Base-by-base conservation (phyloP, 2,797 vertebrate species). In the Microcaecilia unicolor region DNA sequence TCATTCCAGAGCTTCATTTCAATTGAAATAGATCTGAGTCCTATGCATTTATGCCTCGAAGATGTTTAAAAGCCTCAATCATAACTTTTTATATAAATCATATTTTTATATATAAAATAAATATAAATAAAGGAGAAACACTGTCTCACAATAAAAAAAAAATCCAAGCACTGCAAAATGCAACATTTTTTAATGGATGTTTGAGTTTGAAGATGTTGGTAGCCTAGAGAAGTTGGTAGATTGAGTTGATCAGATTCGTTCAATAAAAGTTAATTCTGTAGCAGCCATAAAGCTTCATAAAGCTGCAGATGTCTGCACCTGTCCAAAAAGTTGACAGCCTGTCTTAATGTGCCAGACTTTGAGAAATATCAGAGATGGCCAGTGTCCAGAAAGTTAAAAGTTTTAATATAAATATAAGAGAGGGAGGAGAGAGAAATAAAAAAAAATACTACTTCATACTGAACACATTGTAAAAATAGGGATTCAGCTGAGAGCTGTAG, bases 201-300 rank as follows among this genome's bases (percentile, higher is more conserved):
- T 28, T 37, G 28, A 46, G 18, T 20, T 28, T 25, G 3, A 18
- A 6, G 15, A 13, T 6, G 30, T 15, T 3, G 13, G 25, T 24
- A 7, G 28, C 20, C 7, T n/a, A 41, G 15, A 28, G 24, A 18
- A 35, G 30, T 33, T n/a, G 39, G 46, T 18, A 39, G 58, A 55
- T 1, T 32, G 37, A 30, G 34, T 34, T 20, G 20, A 22, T 30
- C 28, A 36, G 27, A 28, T 18, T 22, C 28, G 44, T 32, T 24
- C 25, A 16, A 5, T 6, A 37, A 25, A 8, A 34, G 30, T 25
- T 51, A 38, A 41, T 30, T 12, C 21, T 17, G 15, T 18, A 45
- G 41, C 19, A 56, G 34, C 22, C 40, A 23, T 7, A 5, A 14
- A 30, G 24, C 24, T 29, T 21, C 35, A 25, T 15, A 39, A 38